A percentile compares a stretch with the other conserved stretches of the same genome.
These are phyloP conservation scores for Oryzias sinensis DNA, from an alignment of 2,797 vertebrate genomes.

Conservation along the genomic window DNA sequence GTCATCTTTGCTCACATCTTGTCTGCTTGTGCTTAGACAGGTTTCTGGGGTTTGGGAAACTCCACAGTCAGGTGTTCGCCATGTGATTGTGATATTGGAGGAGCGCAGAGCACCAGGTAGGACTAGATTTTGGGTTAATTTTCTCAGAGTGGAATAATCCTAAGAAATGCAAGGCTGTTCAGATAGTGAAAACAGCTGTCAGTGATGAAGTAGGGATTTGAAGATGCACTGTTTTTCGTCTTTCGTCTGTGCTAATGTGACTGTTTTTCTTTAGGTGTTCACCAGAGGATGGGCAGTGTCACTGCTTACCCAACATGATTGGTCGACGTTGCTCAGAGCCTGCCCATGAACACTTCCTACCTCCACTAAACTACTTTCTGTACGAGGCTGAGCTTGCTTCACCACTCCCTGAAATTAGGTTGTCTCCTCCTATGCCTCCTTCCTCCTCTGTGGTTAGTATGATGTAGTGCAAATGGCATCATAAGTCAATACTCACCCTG, in stretches of 20 bases:
- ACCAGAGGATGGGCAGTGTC: conserved; percentile 78
- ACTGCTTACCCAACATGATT: conserved; percentile 81
- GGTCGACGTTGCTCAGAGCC: conserved; percentile 81
- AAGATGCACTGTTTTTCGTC: too few species aligned
- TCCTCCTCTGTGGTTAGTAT: conserved; percentile 71
- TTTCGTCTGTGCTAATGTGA: neutral
- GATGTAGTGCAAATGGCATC: neutral
- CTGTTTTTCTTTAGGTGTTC: conserved; percentile 71
- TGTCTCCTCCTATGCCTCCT: conserved; percentile 21
- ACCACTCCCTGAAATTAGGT: conserved; percentile 52
- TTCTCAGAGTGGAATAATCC: too few species aligned
- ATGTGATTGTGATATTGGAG: conserved; percentile 87
- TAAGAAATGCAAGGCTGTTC: too few species aligned
- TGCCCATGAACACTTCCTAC: conserved; percentile 81
- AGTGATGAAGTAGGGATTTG: too few species aligned
- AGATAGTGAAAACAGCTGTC: too few species aligned
- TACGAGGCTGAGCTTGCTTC: conserved; percentile 85
- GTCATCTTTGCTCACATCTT: neutral
- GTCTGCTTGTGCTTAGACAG: conserved; percentile 67
- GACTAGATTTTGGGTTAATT: neutral
- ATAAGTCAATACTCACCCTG: too few species aligned
- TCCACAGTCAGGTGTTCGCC: conserved; percentile 78
- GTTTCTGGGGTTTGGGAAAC: conserved; percentile 86
- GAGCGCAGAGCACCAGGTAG: conserved; percentile 78
- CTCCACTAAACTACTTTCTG: conserved; percentile 83